These are phyloP conservation scores for Sinelater perroti DNA, from an alignment of 2,888 invertebrate species.

Conservation along the genomic window DNA sequence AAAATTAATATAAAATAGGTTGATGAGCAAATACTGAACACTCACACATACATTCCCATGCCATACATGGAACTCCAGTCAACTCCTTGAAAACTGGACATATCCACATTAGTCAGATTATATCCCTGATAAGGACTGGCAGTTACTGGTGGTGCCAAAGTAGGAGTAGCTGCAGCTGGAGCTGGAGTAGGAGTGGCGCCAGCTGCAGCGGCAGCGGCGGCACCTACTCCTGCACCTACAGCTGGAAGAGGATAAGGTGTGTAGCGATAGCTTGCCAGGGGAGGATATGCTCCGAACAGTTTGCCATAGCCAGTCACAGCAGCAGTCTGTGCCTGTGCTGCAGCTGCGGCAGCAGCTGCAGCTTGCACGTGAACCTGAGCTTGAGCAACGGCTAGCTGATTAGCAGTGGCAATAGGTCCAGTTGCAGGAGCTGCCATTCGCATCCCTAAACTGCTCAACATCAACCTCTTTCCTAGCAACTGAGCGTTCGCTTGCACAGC, in stretches of 20 bases:
- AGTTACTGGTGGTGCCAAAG: constrained; percentile 70
- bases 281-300: constrained; percentile 70
- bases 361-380: constrained; percentile 58
- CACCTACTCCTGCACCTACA: constrained; percentile 59
- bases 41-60: constrained; percentile 90
- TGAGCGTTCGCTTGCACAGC: constrained; percentile 80
- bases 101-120: constrained; percentile 87
- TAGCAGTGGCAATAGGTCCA: constrained; percentile 64
- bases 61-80: constrained; percentile 94
- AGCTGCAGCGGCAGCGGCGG: constrained; percentile 63
- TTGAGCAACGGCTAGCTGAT: constrained; percentile 68
- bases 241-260: constrained; percentile 69
- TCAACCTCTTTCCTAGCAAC: constrained; percentile 73
- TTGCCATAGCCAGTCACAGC: constrained; percentile 74
- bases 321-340: constrained; percentile 68
- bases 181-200: constrained; percentile 59
- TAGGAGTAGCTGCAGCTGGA: constrained; percentile 68
- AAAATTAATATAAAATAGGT: constrained; percentile 39
- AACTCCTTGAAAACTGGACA: constrained; percentile 91
- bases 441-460: constrained; percentile 76
- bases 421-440: constrained; percentile 69
- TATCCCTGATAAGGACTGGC: constrained; percentile 79
- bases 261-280: constrained; percentile 68
- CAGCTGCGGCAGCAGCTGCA: constrained; percentile 61
- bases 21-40: constrained; percentile 46